Evolutionary conservation across 1,140 invertebrate species (phyloP), one percentile per base, ranked within the genome.

Genomic region (Xylocopa sonorina): DNA sequence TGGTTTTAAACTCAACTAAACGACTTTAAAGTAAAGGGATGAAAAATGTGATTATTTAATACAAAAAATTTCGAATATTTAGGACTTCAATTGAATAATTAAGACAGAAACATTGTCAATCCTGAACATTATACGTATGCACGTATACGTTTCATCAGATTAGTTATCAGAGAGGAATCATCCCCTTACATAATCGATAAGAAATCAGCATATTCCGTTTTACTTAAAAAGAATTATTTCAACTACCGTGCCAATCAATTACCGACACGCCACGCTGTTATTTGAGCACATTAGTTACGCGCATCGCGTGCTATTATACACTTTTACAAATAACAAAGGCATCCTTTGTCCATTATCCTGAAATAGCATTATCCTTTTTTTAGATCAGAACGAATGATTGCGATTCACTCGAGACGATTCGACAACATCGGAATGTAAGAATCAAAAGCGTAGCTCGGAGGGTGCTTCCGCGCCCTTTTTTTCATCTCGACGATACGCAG

Each of bases 381-480:
- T 27, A 41, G 2, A 38, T 14, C 21, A 0, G 32, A n/a, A 16
- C 3, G 14, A 63, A 27, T 64, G 27, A 27, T 64, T 57, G 5
- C 2, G 24, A 43, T 18, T 27, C 5, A 27, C 7, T 24, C 5
- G 58, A 41, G 3, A 6, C 1, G 3, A 27, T 18, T 21, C 7
- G n/a, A 64, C 12, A 27, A n/a, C 18, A 27, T 29, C 7, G 7
- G 41, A 43, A 16, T 21, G 18, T 24, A 38, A 69, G 29, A 21
- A 18, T 50, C 7, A 62, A 66, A 62, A 41, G 16, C n/a, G 18
- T 29, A 64, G 21, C 7, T 29, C 27, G 6, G 27, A 34, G 57
- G 27, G 43, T 24, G 21, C 38, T 48, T 55, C 63, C 32, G 67
- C 51, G 66, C 55, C 43, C 57, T 78, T 78, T 78, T 76, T 72